A percentile compares a stretch with the other conserved stretches of the same genome.
phyloP scores from a whole-genome alignment of 2,888 invertebrate genomes.

The Auanema sp. region DNA sequence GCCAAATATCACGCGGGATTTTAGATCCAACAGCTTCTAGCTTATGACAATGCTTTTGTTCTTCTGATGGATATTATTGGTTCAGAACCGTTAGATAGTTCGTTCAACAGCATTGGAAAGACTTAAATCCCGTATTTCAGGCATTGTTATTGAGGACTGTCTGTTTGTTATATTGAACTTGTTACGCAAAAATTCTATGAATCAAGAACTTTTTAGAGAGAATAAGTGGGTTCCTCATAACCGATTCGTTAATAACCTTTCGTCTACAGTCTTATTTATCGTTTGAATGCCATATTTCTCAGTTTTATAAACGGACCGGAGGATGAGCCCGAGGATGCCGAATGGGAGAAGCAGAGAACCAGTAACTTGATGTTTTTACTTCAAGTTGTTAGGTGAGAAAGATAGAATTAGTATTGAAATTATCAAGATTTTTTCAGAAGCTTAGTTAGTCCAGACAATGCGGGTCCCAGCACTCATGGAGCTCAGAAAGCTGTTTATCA shows the following conservation, averaged over 20 bases:
- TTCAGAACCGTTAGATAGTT: conserved; percentile 82
- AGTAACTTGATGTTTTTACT: conserved; percentile 90
- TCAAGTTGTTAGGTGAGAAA: conserved; percentile 61
- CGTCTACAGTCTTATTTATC: conserved; percentile 82
- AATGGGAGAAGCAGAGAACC: conserved; percentile 72
- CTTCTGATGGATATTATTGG: conserved; percentile 87
- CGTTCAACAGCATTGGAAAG: conserved; percentile 64
- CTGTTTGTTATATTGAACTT: conserved; percentile 87
- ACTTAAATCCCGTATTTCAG: conserved; percentile 55
- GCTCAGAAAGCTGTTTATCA: conserved; percentile 88
- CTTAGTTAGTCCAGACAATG: conserved; percentile 89
- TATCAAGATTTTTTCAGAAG: conserved; percentile 70
- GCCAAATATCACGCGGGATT: conserved; percentile 94
- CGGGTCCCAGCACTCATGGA: conserved; percentile 76
- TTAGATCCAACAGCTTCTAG: conserved; percentile 92
- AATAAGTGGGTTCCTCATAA: conserved; percentile 31
- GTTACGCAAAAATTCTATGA: conserved; percentile 89
- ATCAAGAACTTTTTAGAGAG: conserved; percentile 97
- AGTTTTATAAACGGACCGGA: conserved; percentile 75
- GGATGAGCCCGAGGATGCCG: conserved; percentile 61
- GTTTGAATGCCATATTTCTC: conserved; percentile 73
- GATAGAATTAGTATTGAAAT: not conserved
- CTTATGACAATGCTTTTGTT: conserved; percentile 98
- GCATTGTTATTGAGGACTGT: conserved; percentile 96
- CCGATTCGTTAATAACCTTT: not conserved